Conservation (phyloP, 2,113 vertebrate genomes). For the Petromus typicus region DNA sequence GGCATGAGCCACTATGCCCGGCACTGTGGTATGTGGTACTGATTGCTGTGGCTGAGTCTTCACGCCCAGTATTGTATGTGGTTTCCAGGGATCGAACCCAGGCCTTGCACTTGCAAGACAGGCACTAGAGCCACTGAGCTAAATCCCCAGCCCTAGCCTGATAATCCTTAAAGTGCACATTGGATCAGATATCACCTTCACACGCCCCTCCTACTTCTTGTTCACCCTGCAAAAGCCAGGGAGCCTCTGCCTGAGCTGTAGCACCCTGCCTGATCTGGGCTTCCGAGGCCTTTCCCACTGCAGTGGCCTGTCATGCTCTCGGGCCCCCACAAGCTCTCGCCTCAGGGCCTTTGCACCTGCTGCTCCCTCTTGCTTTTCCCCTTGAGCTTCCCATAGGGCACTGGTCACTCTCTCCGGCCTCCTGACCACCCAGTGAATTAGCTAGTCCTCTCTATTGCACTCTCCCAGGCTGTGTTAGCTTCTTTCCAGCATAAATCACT, state of each 20-base stretch:
- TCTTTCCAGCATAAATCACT: neutral
- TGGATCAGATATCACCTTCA: neutral
- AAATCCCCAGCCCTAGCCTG: too few relatives aligned
- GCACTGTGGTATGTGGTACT: too few relatives aligned
- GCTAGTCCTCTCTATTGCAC: neutral
- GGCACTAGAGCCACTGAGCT: too few relatives aligned
- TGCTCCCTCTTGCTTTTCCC: neutral
- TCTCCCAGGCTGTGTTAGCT: neutral
- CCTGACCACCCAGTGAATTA: neutral
- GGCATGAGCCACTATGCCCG: too few relatives aligned
- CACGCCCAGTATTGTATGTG: too few relatives aligned
- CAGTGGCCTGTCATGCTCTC: neutral
- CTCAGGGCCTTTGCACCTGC: neutral
- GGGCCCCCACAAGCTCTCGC: neutral
- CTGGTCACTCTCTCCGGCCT: neutral
- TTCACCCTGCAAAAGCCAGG: neutral
- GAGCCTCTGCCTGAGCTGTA: neutral
- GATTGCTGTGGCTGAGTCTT: too few relatives aligned
- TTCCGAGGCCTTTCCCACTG: neutral
- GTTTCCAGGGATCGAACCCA: too few relatives aligned
- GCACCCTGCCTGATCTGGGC: neutral
- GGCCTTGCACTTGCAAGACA: too few relatives aligned
- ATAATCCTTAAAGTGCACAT: neutral
- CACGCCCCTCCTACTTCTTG: neutral
- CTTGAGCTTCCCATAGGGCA: neutral